Evolutionary conservation across 2,888 invertebrate genomes (phyloP), one percentile per base, ranked within the genome.

Genomic region (Amphipyra tragopoginis): DNA sequence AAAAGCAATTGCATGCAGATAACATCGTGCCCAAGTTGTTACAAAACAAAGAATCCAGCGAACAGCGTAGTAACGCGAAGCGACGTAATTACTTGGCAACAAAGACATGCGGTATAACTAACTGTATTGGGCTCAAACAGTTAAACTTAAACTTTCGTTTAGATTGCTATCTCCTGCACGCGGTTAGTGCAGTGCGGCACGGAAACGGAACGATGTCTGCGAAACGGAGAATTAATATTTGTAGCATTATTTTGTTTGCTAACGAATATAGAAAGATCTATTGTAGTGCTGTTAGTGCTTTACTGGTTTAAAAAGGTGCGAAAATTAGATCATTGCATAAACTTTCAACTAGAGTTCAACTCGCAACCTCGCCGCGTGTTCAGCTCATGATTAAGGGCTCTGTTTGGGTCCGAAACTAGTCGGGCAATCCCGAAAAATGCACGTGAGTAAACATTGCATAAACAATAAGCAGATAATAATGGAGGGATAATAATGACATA

Each of bases 81-180:
- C 75, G 67, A 67, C 60, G 65, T 75, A 75, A 75, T 76, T 75
- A 75, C 68, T 72, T 68, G 72, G 29, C 61, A 72, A 72, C 76
- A 68, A 51, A 72, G 64, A 67, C 72, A 54, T 55, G 45, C 71
- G 45, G 59, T 63, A 60, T 75, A 58, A 64, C 71, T 65, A 62
- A 64, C 54, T 43, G 54, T 65, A 63, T 65, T 65, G 65, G 70
- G 58, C 59, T 58, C 48, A 40, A 57, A 52, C 59, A 43, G 64
- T 61, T 65, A 48, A 63, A 77, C 62, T 67, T 77, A 39, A 75
- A 78, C 70, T 78, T 77, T 78, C 70, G 59, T 75, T 75, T 65
- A 76, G 78, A 75, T 77, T 51, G 50, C 61, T 65, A 75, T 77
- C 67, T 77, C 56, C 49, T 51, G 60, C 60, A 56, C 54, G 62